Evolutionary conservation across 2,888 invertebrate species (phyloP), one percentile per base, ranked within the genome.

Genomic region (Lampropteryx suffumata): DNA sequence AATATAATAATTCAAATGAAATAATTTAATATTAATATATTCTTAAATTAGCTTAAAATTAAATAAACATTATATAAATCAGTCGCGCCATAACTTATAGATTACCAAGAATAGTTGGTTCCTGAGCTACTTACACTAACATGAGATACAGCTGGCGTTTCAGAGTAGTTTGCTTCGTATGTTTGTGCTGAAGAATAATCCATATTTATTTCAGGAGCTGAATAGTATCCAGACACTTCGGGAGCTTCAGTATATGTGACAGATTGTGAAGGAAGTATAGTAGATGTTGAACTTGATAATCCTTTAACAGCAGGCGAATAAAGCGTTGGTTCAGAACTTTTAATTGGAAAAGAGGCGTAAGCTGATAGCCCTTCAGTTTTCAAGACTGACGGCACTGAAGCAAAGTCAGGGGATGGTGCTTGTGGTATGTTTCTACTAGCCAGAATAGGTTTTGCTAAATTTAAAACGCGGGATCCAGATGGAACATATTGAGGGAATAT

Each of bases 21-120:
- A 7, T 6, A 24, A 1, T 24, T 7, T 24, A 24, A 17, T 17
- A 17, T 3, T 24, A 24, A 24, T 24, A 7, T 5, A 6, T 21
- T 11, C 14, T 14, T 34, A 14, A 42, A 26, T 27, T 33, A 33
- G 4, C 21, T 6, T n/a, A 14, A 24, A 21, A 30, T 12, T 21
- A 40, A 27, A 33, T 7, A 27, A 30, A 34, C 14, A 11, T 13
- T 36, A 41, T 6, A 26, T 2, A 55, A 71, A 75, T 77, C 77
- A 79, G 75, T 76, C 76, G 75, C 75, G 67, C 69, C 61, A 26
- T 54, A 57, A 7, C 50, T 64, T 3, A 17, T 3, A 50, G 63
- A 69, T 69, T 75, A 83, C 76, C 80, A 82, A 36, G 73, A 61
- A 50, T 81, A 78, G 40, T 56, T 71, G 8, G 68, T 53, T 40